A percentile compares a stretch with the other conserved stretches of the same genome.
These are phyloP conservation scores for Syritta pipiens DNA, from an alignment of 2,888 invertebrate species.

Conservation along the genomic window DNA sequence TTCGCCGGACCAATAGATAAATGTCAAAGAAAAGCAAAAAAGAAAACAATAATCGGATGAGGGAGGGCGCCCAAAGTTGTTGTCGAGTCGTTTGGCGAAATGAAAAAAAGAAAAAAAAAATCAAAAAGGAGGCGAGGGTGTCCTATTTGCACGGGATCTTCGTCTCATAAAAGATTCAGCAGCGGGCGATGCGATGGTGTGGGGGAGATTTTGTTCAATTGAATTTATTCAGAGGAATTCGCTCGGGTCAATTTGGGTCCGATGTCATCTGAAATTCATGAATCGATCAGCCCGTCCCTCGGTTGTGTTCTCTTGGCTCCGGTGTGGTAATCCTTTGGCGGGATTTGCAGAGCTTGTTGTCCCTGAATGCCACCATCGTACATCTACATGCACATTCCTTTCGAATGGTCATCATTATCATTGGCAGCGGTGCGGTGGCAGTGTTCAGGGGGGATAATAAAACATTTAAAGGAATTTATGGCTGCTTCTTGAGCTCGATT, in stretches of 20 bases:
- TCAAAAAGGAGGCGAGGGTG: constrained; percentile 25
- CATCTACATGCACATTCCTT: neutral
- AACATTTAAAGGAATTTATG: constrained; percentile 65
- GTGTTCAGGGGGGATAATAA: constrained; percentile 41
- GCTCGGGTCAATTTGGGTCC: constrained; percentile 49
- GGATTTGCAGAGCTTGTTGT: constrained; percentile 27
- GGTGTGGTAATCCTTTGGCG: constrained; percentile 47
- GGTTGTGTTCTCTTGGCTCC: constrained; percentile 23
- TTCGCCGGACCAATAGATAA: neutral
- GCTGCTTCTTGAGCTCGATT: constrained; percentile 20
- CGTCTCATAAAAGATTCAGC: constrained; percentile 47
- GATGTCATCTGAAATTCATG: constrained; percentile 64
- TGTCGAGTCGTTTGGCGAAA: constrained; percentile 32
- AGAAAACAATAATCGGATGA: constrained; percentile 26
- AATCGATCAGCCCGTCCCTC: constrained; percentile 40
- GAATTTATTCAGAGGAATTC: constrained; percentile 43
- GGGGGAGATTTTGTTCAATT: constrained; percentile 59
- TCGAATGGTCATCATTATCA: constrained; percentile 50
- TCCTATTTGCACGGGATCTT: constrained; percentile 31
- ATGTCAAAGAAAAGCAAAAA: constrained; percentile 32
- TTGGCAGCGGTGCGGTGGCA: constrained; percentile 26
- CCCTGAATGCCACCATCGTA: neutral
- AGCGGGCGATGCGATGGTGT: too few species aligned
- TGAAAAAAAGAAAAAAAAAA: constrained; percentile 18
- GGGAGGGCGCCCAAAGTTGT: constrained; percentile 17